Base-by-base conservation (phyloP, 2,797 vertebrate species). In the Danio tinwini region DNA sequence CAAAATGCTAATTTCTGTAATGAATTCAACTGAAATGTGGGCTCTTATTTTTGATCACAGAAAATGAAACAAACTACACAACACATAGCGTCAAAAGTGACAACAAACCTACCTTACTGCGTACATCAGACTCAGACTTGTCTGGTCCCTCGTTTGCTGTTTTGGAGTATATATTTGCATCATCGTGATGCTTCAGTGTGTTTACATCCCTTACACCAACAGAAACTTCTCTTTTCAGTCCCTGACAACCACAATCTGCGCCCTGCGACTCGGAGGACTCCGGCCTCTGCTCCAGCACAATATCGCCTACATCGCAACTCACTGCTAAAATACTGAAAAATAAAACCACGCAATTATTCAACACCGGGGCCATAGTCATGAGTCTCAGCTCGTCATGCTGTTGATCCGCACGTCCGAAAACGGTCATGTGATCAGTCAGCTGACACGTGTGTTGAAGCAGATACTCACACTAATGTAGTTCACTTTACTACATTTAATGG, bases 341-440 rank as follows among this genome's bases (percentile, higher is more conserved):
- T 5, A 90, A 58, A 21, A 88, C 2, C 0, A 7, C 19, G 4
- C 74, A 85, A 13, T 0, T 21, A 8, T 65, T 79, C 17, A 55
- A 1, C 86, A 87, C 90, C 14, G 0, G 74, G 2, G 14, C 70
- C 39, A 17, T 16, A 6, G 11, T 8, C 29, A 52, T 52, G 5
- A 0, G 5, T 0, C 40, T 44, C 72, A 11, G 0, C 0, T 0
- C 4, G 12, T 67, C 85, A 74, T 75, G 68, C 81, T 76, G 68
- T 81, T 76, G 69, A 59, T 44, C 14, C 52, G 45, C 84, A 83
- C 45, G 89, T 93, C 91, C 87, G 87, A 83, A 17, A 81, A 7
- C 58, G 74, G 82, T 91, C 93, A 95, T 84, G 89, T 93, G 92
- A 80, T 62, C 49, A 52, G 87, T 92, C 92, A 93, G 90, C 90